These are phyloP conservation scores for Conopomorpha cramerella DNA, from an alignment of 1,140 invertebrate genomes.

Conservation along the genomic window DNA sequence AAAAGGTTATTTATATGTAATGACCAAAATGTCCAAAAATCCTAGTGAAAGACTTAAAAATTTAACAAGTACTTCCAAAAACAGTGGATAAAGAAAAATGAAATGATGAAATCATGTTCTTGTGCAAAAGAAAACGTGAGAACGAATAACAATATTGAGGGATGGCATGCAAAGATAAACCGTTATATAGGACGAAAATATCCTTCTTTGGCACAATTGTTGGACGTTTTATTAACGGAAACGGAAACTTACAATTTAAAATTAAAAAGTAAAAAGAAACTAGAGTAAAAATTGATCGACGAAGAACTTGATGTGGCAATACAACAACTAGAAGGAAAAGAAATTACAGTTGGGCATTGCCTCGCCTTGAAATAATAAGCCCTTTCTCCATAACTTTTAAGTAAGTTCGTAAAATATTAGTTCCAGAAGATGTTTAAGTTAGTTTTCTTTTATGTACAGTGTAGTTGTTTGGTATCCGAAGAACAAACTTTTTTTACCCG, in stretches of 20 bases:
- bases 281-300: neutral
- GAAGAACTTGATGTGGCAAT: conserved; percentile 2
- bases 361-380: conserved; percentile 2
- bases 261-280: conserved; percentile 1
- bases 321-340: conserved; percentile 1
- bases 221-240: conserved; percentile 3
- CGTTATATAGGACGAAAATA: conserved; percentile 2
- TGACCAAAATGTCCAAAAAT: neutral
- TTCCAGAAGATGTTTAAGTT: neutral
- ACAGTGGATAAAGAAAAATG: conserved; percentile 7
- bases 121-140: conserved; percentile 5
- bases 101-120: conserved; percentile 4
- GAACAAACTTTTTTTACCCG: neutral
- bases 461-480: too few species aligned
- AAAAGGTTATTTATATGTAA: conserved; percentile 1
- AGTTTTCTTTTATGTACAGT: neutral
- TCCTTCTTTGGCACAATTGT: conserved; percentile 1
- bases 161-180: conserved; percentile 1
- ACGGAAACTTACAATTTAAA: conserved; percentile 1
- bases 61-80: conserved; percentile 4
- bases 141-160: conserved; percentile 4
- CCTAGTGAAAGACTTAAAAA: neutral
- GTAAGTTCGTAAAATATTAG: neutral
- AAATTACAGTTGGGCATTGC: conserved; percentile 4
- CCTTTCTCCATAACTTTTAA: neutral